Conservation (phyloP, 2,797 vertebrate species). For the Tokudaia tokunoshimensis region DNA sequence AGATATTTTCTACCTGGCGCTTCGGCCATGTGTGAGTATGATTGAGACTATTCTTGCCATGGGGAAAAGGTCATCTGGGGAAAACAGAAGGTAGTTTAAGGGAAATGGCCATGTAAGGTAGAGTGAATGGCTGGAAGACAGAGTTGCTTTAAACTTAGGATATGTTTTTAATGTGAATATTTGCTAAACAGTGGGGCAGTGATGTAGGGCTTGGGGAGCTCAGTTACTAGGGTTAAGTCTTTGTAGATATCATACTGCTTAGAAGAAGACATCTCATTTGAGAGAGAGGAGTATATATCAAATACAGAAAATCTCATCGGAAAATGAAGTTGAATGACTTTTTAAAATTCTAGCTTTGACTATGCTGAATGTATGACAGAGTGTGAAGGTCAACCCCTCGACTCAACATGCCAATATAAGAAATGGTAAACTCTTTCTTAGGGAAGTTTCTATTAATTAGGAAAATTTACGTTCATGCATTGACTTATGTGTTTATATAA, state of each 20-base stretch:
- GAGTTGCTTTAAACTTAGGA: background rate
- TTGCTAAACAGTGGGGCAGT: background rate
- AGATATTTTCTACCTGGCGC: background rate
- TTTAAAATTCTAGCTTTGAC: background rate
- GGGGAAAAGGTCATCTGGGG: background rate
- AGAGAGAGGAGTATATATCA: background rate
- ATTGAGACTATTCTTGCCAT: background rate
- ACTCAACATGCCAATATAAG: background rate
- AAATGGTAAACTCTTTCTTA: background rate
- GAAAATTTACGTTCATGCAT: background rate
- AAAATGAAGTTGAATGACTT: background rate
- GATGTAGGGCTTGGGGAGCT: fast-evolving
- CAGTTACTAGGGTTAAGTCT: background rate
- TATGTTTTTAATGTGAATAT: background rate
- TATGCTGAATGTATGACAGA: background rate
- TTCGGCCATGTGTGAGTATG: background rate
- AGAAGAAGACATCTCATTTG: background rate
- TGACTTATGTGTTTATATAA: background rate
- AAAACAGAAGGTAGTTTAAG: background rate
- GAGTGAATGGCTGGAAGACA: background rate
- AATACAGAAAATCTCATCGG: background rate
- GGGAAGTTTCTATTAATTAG: background rate
- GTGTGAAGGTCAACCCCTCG: background rate
- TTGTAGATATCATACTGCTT: background rate
- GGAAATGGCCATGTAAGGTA: background rate